Percentiles rank a stretch among this genome's conserved stretches.
Conservation (phyloP, 2,113 vertebrate genomes). For the Planiliza haematocheilus region DNA sequence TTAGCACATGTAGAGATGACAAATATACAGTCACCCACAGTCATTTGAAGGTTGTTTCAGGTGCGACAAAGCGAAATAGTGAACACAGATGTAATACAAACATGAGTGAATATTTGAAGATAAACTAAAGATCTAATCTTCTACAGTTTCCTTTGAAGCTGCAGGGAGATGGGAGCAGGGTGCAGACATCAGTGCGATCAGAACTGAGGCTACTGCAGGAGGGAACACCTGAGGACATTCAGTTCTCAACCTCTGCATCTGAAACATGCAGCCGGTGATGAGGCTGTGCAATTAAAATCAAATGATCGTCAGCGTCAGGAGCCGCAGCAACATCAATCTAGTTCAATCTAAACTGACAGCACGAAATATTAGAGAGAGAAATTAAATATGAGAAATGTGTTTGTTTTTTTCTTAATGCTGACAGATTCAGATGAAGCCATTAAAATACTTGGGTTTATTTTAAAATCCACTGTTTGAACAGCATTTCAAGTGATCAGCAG, state of each 20-base stretch:
- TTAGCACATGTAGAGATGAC: too few relatives aligned
- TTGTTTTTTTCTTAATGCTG: too few relatives aligned
- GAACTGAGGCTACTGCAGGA: conserved; percentile 2
- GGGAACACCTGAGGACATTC: not conserved
- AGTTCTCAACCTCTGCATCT: not conserved
- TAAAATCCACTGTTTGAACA: not conserved
- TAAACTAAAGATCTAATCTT: conserved; percentile 13
- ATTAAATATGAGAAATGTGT: not conserved
- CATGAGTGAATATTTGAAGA: not conserved
- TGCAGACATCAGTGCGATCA: too few relatives aligned
- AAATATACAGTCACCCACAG: too few relatives aligned
- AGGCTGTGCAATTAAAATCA: conserved; percentile 4
- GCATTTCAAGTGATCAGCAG: not conserved
- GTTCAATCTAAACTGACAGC: not conserved
- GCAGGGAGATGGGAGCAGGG: too few relatives aligned
- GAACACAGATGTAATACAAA: conserved; percentile 26
- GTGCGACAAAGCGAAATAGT: too few relatives aligned
- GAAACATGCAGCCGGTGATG: not conserved
- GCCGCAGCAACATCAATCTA: not conserved
- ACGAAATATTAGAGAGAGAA: not conserved
- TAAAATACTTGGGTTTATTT: conserved; percentile 29
- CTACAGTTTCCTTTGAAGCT: not conserved
- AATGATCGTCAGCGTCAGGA: not conserved
- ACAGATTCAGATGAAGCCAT: not conserved
- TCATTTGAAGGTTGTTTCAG: too few relatives aligned